Conservation (phyloP, 2,797 vertebrate species). For the Leptoclinus maculatus region DNA sequence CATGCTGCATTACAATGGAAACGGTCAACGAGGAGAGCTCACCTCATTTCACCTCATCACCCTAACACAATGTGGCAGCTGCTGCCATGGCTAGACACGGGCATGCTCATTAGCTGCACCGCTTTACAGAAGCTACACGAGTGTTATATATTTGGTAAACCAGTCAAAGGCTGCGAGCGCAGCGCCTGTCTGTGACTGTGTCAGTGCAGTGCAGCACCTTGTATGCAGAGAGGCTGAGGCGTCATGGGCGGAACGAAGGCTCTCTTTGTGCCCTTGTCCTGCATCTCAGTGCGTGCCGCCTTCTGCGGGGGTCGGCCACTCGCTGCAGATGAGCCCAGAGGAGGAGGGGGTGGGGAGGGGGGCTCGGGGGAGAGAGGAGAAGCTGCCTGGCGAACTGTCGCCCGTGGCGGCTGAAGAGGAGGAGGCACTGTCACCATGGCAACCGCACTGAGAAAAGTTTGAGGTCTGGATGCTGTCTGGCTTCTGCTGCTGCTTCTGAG, state of each 20-base stretch:
- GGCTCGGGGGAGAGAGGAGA: constrained; percentile 54
- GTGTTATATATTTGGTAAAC: constrained; percentile 41
- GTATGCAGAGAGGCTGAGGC: constrained; percentile 78
- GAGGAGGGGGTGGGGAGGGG: constrained; percentile 58
- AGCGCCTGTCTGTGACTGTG: constrained; percentile 37
- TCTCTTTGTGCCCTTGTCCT: constrained; percentile 79
- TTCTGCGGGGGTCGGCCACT: constrained; percentile 65
- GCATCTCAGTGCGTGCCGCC: constrained; percentile 60
- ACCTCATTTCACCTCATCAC: constrained; percentile 76
- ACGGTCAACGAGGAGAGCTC: constrained; percentile 64
- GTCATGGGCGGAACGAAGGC: constrained; percentile 79
- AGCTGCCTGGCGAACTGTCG: constrained; percentile 63
- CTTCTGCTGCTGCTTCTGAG: constrained; percentile 50
- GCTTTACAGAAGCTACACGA: constrained; percentile 34
- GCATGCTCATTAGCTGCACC: constrained; percentile 56
- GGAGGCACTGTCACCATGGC: constrained; percentile 74
- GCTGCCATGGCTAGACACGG: constrained; percentile 48
- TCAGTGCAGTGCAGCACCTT: constrained; percentile 75
- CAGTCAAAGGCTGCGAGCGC: constrained; percentile 20
- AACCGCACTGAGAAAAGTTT: constrained; percentile 76
- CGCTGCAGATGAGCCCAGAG: constrained; percentile 66
- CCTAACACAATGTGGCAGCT: constrained; percentile 71
- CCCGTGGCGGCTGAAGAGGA: constrained; percentile 60
- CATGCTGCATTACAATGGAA: constrained; percentile 55
- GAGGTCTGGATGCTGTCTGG: constrained; percentile 71